Evolutionary conservation across 2,113 vertebrate species (phyloP), one percentile per base, ranked within the genome.

Genomic region (Andinoacara biseriatus): DNA sequence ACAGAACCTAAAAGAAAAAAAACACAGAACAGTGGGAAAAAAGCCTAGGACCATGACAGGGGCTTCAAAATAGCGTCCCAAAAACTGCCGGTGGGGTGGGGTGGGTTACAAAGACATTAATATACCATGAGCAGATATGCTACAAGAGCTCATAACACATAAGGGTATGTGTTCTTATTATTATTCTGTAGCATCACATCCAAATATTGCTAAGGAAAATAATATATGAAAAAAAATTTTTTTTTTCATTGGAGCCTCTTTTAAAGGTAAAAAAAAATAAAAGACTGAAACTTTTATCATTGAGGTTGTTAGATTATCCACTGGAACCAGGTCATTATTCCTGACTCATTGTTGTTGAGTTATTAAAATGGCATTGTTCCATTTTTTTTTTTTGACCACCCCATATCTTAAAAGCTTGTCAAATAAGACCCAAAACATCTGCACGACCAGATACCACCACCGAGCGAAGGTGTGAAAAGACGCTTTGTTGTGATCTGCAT

Each of bases 381-480:
- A 17, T 78, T 40, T 83, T 81, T 40, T 83, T 81, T 81, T 85
- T 67, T 35, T 63, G 8, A 43, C 40, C 15, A 10, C n/a, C 58
- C 69, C 31, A 40, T 33, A 54, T 83, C 79, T 87, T 62, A 72
- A 87, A 80, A 67, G 62, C 86, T 58, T 86, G 43, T 65, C 57
- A 60, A 82, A 77, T 58, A 83, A 57, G 65, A 59, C 54, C 6
- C 1, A 54, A 72, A 72, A 52, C 46, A 72, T 72, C 67, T 52
- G 67, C 59, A 49, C 8, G 10, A 52, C 61, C 1, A 52, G 65
- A 85, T 46, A 35, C 26, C 43, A 26, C 26, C 10, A 54, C 43
- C 10, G 58, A 77, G 81, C 13, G 49, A 75, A 78, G 83, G 84
- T 81, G 83, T 84, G 60, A 88, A 86, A 88, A 76, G 77, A 20